These are phyloP conservation scores for Daboia siamensis DNA, from an alignment of 2,113 vertebrate species.

Conservation along the genomic window DNA sequence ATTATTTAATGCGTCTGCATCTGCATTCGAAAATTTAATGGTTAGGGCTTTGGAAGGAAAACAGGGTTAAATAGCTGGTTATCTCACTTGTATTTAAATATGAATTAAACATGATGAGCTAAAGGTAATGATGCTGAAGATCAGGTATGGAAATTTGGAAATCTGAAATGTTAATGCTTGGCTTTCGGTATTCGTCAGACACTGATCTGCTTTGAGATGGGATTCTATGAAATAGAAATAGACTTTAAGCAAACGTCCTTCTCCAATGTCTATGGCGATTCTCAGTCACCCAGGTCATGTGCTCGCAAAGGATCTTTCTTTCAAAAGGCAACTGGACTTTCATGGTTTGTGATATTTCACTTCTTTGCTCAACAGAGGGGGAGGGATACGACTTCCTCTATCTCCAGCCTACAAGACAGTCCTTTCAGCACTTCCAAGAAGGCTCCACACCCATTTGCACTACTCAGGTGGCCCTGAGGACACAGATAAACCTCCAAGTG, in stretches of 20 bases:
- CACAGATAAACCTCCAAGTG: too few relatives aligned
- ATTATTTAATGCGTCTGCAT: slow-evolving; percentile 47
- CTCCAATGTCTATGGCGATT: background rate
- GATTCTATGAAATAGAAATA: background rate
- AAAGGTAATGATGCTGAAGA: slow-evolving; percentile 57
- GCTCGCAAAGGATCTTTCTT: background rate
- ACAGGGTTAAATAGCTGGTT: slow-evolving; percentile 42
- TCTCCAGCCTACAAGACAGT: too few relatives aligned
- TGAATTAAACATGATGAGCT: slow-evolving; percentile 66
- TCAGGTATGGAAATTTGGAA: slow-evolving; percentile 61
- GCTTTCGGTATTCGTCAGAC: slow-evolving; percentile 68
- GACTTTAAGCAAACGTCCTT: background rate
- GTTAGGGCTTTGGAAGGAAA: slow-evolving; percentile 48
- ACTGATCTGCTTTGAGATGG: slow-evolving; percentile 9
- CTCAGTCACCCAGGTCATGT: background rate
- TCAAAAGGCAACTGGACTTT: background rate
- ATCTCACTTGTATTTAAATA: slow-evolving; percentile 58
- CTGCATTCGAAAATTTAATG: slow-evolving; percentile 20
- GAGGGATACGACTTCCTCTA: too few relatives aligned
- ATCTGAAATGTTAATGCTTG: slow-evolving; percentile 65
- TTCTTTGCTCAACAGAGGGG: background rate
- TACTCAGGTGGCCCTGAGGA: too few relatives aligned
- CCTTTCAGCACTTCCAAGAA: too few relatives aligned
- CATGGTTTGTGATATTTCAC: background rate
- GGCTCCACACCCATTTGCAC: too few relatives aligned